Conservation (phyloP, 1,140 invertebrate genomes). For the Atopsyche davidsoni region DNA sequence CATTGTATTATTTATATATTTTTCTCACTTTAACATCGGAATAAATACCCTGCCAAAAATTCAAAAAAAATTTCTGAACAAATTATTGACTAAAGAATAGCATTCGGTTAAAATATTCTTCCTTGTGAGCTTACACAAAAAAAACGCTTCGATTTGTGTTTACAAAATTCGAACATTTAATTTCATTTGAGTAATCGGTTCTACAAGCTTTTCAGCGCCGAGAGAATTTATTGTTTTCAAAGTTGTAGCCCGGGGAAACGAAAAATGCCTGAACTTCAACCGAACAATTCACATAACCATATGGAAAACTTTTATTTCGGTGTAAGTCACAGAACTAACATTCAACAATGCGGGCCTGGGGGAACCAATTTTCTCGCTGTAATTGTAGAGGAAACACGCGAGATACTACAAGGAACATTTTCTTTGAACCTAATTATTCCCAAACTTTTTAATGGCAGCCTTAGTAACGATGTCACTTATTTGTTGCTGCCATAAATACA, state of each 20-base stretch:
- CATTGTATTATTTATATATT: constrained; percentile 19
- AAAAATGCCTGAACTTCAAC: not conserved
- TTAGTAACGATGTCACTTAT: too few relatives aligned
- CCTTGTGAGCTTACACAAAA: too few relatives aligned
- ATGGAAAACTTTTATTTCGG: constrained; percentile 28
- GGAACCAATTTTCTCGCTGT: constrained; percentile 27
- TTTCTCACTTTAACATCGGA: not conserved
- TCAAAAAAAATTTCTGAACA: too few relatives aligned
- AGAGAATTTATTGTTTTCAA: constrained; percentile 5
- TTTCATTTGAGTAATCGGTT: too few relatives aligned
- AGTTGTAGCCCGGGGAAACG: not conserved
- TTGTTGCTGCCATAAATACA: too few relatives aligned
- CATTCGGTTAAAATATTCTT: too few relatives aligned
- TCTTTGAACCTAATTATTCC: too few relatives aligned
- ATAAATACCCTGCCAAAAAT: not conserved
- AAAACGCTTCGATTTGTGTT: too few relatives aligned
- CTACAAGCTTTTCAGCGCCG: too few relatives aligned
- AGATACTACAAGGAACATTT: too few relatives aligned
- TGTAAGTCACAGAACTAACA: constrained; percentile 17
- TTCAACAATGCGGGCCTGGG: constrained; percentile 9
- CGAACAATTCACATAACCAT: constrained; percentile 16
- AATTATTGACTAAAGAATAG: too few relatives aligned
- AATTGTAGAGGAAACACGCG: constrained; percentile 17
- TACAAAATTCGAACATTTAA: too few relatives aligned
- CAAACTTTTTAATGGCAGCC: constrained; percentile 18